Conservation (phyloP, 2,113 vertebrate species). For the rabbit (Oryctolagus cuniculus) region DNA sequence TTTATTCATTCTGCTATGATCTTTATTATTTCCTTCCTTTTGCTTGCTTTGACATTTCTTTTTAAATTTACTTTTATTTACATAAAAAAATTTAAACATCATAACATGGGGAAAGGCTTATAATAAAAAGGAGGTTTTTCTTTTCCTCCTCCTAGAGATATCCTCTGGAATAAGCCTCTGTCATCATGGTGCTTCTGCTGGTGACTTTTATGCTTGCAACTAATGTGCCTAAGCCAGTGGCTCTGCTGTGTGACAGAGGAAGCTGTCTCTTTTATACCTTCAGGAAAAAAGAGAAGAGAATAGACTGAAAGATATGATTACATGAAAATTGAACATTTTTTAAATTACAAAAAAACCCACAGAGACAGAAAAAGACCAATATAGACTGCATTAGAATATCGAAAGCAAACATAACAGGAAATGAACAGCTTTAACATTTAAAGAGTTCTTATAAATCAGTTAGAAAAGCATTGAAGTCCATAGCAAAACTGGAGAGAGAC, state of each 20-base stretch:
- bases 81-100: background rate
- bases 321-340: constrained; percentile 1
- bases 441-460: background rate
- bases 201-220: background rate
- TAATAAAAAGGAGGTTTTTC: background rate
- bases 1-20: background rate
- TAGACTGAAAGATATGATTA: background rate
- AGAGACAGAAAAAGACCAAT: background rate
- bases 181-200: background rate
- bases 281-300: background rate
- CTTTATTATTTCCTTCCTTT: background rate
- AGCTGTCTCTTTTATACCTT: background rate
- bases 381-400: constrained; percentile 9
- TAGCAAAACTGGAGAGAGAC: background rate
- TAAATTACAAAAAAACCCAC: background rate
- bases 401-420: background rate
- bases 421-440: background rate
- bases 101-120: background rate
- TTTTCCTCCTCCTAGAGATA: background rate
- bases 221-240: background rate
- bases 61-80: constrained; percentile 5
- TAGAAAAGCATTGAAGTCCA: background rate
- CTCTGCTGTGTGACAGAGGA: background rate
- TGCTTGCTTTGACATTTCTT: background rate
- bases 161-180: background rate